A percentile compares a stretch with the other conserved stretches of the same genome.
These are phyloP conservation scores for Pristionchus mayeri DNA, from an alignment of 2,888 invertebrate genomes.

Conservation along the genomic window DNA sequence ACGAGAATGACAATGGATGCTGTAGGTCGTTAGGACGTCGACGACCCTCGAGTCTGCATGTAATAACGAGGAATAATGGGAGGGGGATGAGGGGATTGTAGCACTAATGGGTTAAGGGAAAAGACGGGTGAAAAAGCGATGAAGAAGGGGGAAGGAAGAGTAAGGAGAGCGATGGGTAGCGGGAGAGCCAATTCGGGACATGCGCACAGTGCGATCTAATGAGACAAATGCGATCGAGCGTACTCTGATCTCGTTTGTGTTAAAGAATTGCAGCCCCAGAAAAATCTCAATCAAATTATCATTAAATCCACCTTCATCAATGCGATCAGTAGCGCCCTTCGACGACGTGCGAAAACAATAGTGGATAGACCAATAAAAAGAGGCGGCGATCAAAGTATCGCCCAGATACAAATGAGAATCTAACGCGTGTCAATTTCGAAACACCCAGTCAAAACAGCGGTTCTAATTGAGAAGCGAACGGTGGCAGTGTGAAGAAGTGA, in stretches of 20 bases:
- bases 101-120: conserved; percentile 32
- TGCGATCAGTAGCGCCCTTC: no score
- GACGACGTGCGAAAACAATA: no score
- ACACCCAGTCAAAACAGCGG: no score
- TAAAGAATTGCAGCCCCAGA: no score
- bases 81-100: background rate
- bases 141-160: conserved; percentile 18
- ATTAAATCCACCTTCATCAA: no score
- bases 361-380: background rate
- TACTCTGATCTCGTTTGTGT: no score
- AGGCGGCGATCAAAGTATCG: conserved; percentile 2
- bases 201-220: conserved; percentile 4
- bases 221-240: conserved; percentile 14
- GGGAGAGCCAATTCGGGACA: background rate
- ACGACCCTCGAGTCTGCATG: no score
- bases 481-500: no score
- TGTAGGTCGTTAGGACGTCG: background rate
- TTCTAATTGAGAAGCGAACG: no score
- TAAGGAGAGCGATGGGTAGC: background rate
- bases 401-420: background rate
- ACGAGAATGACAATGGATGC: background rate
- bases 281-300: no score
- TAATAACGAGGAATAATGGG: background rate
- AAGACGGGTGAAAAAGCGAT: conserved; percentile 9
- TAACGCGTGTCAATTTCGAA: no score